Evolutionary conservation across 2,113 vertebrate genomes (phyloP).

Genomic region (Corvus hawaiiensis): DNA sequence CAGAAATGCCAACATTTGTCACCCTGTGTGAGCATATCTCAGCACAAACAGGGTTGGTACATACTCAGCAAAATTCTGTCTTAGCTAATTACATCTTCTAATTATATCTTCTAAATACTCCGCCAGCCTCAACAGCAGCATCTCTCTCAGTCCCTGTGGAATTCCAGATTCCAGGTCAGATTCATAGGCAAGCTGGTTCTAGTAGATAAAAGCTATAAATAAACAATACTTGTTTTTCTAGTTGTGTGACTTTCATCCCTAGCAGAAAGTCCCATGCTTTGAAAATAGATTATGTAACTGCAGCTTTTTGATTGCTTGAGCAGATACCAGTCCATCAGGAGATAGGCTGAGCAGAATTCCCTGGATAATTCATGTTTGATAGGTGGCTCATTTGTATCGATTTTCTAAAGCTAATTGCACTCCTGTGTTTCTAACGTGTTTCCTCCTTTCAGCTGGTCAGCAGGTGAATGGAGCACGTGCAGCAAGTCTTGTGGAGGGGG

Average conservation of each 20-base stretch:
- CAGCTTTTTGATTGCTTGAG: background rate
- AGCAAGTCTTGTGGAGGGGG: constrained; percentile 87
- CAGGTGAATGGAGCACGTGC: constrained; percentile 85
- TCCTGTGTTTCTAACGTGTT: background rate
- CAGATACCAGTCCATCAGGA: background rate
- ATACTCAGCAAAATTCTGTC: background rate
- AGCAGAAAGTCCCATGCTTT: background rate
- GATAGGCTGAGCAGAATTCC: background rate
- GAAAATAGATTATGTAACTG: background rate
- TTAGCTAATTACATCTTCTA: background rate
- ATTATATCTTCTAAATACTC: background rate
- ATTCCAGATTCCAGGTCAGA: background rate
- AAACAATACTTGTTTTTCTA: background rate
- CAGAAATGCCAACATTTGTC: background rate
- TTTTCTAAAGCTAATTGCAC: background rate
- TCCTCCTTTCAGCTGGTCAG: constrained; percentile 78
- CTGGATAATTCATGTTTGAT: background rate
- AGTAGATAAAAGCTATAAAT: background rate
- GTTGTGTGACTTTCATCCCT: background rate
- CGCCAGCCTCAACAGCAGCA: background rate
- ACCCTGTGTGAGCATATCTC: background rate
- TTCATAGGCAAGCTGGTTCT: background rate
- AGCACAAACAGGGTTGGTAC: accelerated
- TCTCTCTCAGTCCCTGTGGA: background rate
- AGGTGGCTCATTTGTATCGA: background rate